phyloP scores from a whole-genome alignment of 1,140 invertebrate species.

The Melitaea cinxia region DNA sequence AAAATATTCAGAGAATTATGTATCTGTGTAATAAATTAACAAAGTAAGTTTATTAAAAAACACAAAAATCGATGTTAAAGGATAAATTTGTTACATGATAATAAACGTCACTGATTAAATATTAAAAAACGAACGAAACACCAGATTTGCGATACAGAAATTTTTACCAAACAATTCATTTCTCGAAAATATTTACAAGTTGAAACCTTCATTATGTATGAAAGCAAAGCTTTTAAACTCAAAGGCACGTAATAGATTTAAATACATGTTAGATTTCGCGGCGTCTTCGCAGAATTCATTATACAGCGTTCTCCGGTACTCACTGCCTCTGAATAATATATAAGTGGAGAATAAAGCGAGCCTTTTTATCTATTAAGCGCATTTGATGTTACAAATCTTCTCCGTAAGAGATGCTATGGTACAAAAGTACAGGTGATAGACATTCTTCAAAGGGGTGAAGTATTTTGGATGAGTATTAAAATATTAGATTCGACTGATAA shows the following conservation, averaged over 20 bases:
- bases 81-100: too few relatives aligned
- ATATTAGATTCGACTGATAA: too few relatives aligned
- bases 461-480: too few relatives aligned
- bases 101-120: too few relatives aligned
- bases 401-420: neutral
- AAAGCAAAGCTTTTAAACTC: slow-evolving; percentile 3
- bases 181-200: neutral
- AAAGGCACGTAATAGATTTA: slow-evolving; percentile 20
- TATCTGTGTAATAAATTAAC: too few relatives aligned
- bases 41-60: too few relatives aligned
- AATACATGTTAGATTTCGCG: slow-evolving; percentile 41
- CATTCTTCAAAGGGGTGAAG: too few relatives aligned
- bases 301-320: slow-evolving; percentile 53
- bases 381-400: slow-evolving; percentile 71
- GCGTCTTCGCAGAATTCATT: slow-evolving; percentile 68
- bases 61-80: too few relatives aligned
- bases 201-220: slow-evolving; percentile 1
- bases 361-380: slow-evolving; percentile 78
- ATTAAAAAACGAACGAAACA: neutral
- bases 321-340: slow-evolving; percentile 72
- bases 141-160: neutral
- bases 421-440: neutral
- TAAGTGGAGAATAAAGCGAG: slow-evolving; percentile 61
- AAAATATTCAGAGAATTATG: too few relatives aligned
- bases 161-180: too few relatives aligned